Percentiles rank a stretch among this genome's conserved stretches.
These are phyloP conservation scores for Limnothrissa miodon DNA, from an alignment of 2,113 vertebrate species.

Conservation along the genomic window DNA sequence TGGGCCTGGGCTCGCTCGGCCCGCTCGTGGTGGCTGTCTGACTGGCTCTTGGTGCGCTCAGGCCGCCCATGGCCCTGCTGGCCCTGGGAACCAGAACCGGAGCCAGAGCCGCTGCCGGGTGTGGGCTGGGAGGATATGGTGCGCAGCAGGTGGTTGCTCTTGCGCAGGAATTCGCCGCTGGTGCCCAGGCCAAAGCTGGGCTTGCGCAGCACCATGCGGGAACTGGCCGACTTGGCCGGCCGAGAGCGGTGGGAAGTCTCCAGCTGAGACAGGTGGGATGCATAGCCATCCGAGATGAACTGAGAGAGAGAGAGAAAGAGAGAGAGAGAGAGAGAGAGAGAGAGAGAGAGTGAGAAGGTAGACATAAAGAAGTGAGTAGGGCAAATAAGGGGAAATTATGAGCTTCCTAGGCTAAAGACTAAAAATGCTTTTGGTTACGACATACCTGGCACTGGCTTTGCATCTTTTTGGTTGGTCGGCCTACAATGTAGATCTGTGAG, in stretches of 20 bases:
- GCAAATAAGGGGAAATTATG: neutral
- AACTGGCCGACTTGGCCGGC: constrained; percentile 85
- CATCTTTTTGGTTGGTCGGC: constrained; percentile 92
- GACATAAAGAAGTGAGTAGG: neutral
- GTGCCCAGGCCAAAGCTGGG: constrained; percentile 91
- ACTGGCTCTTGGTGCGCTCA: constrained; percentile 89
- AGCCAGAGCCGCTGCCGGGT: constrained; percentile 28
- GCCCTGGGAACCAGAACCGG: neutral
- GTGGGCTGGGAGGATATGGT: constrained; percentile 89
- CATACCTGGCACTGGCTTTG: constrained; percentile 94
- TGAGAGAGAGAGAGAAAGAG: constrained; percentile 47
- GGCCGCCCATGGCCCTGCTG: constrained; percentile 66
- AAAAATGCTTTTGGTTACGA: neutral
- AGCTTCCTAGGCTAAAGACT: neutral
- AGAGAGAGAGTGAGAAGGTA: neutral
- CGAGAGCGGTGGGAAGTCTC: constrained; percentile 88
- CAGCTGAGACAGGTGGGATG: constrained; percentile 91
- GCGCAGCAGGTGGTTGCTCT: constrained; percentile 91
- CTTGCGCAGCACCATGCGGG: constrained; percentile 92
- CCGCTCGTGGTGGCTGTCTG: constrained; percentile 78
- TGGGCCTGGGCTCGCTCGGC: constrained; percentile 53
- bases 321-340: neutral
- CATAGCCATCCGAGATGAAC: constrained; percentile 96
- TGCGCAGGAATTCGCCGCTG: constrained; percentile 90
- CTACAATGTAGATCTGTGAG: constrained; percentile 97